Base-by-base conservation (phyloP, 2,888 invertebrate genomes). In the Sinopyrophorus schimmeli region DNA sequence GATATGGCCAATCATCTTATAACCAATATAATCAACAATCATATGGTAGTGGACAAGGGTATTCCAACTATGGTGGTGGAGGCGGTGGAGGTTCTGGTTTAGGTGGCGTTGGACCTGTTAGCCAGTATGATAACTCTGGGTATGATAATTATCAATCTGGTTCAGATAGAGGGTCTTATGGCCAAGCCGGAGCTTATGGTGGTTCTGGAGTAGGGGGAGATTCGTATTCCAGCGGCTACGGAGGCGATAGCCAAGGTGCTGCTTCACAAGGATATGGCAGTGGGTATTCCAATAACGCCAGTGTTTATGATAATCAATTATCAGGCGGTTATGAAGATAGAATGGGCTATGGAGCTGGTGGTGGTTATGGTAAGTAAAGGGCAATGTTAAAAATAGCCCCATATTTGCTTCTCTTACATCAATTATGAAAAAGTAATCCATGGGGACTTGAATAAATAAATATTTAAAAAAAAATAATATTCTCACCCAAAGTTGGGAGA, bases 261-360 rank as follows among this genome's bases (percentile, higher is more conserved):
- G 41, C 37, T 5, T 12, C 17, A 10, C 49, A 56, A 6, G 46
- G 52, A 6, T 57, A 56, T 24, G 49, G 55, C 11, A 47, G 56
- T 9, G 48, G 54, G 5, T 58, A 57, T 23, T 53, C 42, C 21
- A 55, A 47, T 26, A 34, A 18, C 16, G 27, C 52, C 10, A 46
- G 54, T 15, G 53, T 55, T 0, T 57, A 54, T 26, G 51, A 49
- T 30, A 54, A 49, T 20, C 57, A 59, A 23, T 38, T 48, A 9
- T 32, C 47, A 23, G 50, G 54, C 5, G 54, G 56, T 14, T 55
- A 51, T 44, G 56, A 58, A 27, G 53, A 57, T 54, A 42, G 41
- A 12, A 51, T 57, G 23, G 55, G 55, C 26, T 57, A 57, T 44
- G 47, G 46, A 21, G 44, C 57, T 28, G 37, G 56, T 15, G 44